A percentile compares a stretch with the other conserved stretches of the same genome.
These are phyloP conservation scores for Falcunculus frontatus DNA, from an alignment of 2,113 vertebrate genomes.

Conservation along the genomic window DNA sequence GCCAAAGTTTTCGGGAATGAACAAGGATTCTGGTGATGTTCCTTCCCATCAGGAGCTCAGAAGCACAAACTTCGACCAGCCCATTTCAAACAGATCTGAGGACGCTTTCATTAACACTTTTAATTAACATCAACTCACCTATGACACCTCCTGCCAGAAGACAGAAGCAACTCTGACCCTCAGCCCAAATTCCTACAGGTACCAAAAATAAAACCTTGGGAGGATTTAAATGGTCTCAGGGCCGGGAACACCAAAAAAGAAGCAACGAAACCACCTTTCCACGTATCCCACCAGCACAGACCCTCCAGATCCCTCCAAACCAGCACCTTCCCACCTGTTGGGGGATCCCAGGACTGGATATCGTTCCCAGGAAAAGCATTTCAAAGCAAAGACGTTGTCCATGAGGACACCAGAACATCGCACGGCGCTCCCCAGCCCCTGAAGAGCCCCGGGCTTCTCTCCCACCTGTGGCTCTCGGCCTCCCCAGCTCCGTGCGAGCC, in stretches of 20 bases:
- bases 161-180: not conserved
- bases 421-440: rapidly evolving
- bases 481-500: not conserved
- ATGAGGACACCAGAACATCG: rapidly evolving
- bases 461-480: not conserved
- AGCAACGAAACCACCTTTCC: too few relatives aligned
- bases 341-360: rapidly evolving
- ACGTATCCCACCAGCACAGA: rapidly evolving
- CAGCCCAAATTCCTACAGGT: not conserved
- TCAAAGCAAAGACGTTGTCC: rapidly evolving
- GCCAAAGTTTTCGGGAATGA: not conserved
- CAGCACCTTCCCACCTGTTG: rapidly evolving
- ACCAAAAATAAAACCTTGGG: not conserved
- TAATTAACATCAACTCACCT: not conserved
- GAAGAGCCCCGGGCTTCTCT: rapidly evolving
- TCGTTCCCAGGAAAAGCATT: rapidly evolving
- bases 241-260: not conserved
- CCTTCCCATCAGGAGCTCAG: not conserved
- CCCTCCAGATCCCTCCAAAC: not conserved
- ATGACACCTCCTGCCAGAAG: not conserved
- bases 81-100: not conserved
- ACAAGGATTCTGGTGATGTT: not conserved
- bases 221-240: not conserved
- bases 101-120: not conserved
- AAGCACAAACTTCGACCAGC: not conserved